Evolutionary conservation across 2,888 invertebrate genomes (phyloP).

Genomic region (Drosophila meridionalis): DNA sequence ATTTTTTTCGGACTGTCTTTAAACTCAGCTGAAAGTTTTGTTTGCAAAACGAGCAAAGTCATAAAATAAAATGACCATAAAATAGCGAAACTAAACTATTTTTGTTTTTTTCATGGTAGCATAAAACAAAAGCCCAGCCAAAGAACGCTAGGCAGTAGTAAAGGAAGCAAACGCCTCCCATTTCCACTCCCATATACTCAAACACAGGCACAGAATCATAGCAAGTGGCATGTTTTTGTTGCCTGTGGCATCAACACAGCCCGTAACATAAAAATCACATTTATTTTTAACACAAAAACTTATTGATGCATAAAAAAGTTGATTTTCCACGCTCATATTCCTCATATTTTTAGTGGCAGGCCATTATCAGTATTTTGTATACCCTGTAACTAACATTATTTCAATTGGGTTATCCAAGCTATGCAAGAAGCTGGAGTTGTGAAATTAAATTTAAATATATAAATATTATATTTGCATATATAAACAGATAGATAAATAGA

Average conservation of each 20-base stretch:
- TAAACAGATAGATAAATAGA: no score
- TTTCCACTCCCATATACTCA: background rate
- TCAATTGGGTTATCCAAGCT: background rate
- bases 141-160: background rate
- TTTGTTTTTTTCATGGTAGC: constrained; percentile 52
- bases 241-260: constrained; percentile 39
- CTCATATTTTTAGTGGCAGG: constrained; percentile 37
- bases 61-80: constrained; percentile 65
- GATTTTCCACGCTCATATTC: constrained; percentile 43
- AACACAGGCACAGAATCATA: background rate
- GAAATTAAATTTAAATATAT: background rate
- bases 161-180: background rate
- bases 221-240: constrained; percentile 44
- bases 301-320: constrained; percentile 75
- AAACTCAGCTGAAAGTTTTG: constrained; percentile 27
- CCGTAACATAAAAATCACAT: constrained; percentile 74
- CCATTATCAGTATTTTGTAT: constrained; percentile 36
- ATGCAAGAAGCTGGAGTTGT: background rate
- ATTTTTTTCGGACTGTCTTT: constrained; percentile 14
- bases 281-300: constrained; percentile 73
- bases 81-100: constrained; percentile 55
- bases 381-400: constrained; percentile 19
- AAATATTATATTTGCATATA: no score
- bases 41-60: constrained; percentile 37
- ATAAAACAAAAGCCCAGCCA: constrained; percentile 62